A percentile compares a stretch with the other conserved stretches of the same genome.
These are phyloP conservation scores for Donacobius atricapilla DNA, from an alignment of 2,113 vertebrate genomes.

Conservation along the genomic window DNA sequence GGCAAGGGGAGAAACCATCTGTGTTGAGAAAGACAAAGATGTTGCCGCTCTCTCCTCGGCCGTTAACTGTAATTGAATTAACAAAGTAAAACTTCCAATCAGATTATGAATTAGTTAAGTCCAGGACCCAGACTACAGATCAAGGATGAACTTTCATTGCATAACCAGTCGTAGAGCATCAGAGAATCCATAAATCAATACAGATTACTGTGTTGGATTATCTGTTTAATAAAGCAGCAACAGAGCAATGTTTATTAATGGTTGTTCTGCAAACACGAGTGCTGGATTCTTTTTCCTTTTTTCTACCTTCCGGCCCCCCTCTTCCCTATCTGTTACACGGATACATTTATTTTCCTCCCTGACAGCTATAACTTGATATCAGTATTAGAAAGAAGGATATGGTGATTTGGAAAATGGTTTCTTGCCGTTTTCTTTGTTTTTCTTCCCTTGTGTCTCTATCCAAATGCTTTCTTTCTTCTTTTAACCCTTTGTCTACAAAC, in stretches of 20 bases:
- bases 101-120: conserved; percentile 9
- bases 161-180: neutral
- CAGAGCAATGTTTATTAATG: conserved; percentile 20
- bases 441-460: neutral
- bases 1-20: neutral
- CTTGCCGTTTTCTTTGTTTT: conserved; percentile 43
- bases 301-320: fast-evolving
- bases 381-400: neutral
- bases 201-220: conserved; percentile 8
- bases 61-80: conserved; percentile 13
- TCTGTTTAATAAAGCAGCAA: conserved; percentile 53
- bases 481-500: neutral
- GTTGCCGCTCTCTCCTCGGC: neutral
- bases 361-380: neutral
- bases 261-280: neutral
- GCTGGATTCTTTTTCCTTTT: neutral
- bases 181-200: conserved; percentile 18
- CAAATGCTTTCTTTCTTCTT: neutral
- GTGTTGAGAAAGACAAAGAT: neutral
- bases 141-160: conserved; percentile 20
- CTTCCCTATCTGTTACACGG: neutral
- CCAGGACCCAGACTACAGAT: neutral
- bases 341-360: neutral
- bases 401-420: conserved; percentile 14
- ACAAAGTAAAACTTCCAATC: conserved; percentile 32